Evolutionary conservation across 2,113 vertebrate species (phyloP), one percentile per base, ranked within the genome.

Genomic region (Nibea coibor): DNA sequence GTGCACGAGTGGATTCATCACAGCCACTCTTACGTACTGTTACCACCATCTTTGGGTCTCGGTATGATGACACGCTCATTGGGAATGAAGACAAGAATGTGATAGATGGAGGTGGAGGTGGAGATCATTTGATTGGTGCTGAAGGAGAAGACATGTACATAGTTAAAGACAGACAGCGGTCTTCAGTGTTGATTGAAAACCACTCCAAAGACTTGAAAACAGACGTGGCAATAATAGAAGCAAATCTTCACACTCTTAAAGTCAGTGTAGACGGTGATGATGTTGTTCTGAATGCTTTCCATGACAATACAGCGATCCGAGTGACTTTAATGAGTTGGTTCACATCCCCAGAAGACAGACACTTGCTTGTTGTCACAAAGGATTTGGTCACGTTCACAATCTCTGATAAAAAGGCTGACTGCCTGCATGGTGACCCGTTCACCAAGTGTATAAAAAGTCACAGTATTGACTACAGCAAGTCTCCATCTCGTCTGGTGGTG

Each of bases 41-140:
- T 4, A 87, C 56, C 54, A 78, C 79, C 62, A 88, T 92, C 64
- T 20, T 84, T 10, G 91, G 89, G 14, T 88, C 91, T 58, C 58
- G 2, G 47, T 56, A 77, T 50, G 6, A 58, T 61, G 91, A 92
- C 10, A 1, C 7, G 5, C 3, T 92, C 2, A 66, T 28, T 28
- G 89, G 91, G 28, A 92, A 92, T 43, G 59, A n/a, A 54, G 68
- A 87, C 63, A 91, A 62, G 4, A 91, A 92, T 31, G 2, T 89
- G 47, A 81, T 91, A 1, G 88, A 87, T 54, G 89, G 91, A 19
- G 89, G 87, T 47, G 91, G 91, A 51, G 91, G 91, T 58, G 1
- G 0, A 3, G 89, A 91, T 61, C 4, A 0, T 45, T 15, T 91
- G 72, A 66, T 22, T 16, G 89, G 87, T 26, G 74, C 81, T 58